phyloP scores from a whole-genome alignment of 2,113 vertebrate genomes.

The Gymnocephalus cernua region DNA sequence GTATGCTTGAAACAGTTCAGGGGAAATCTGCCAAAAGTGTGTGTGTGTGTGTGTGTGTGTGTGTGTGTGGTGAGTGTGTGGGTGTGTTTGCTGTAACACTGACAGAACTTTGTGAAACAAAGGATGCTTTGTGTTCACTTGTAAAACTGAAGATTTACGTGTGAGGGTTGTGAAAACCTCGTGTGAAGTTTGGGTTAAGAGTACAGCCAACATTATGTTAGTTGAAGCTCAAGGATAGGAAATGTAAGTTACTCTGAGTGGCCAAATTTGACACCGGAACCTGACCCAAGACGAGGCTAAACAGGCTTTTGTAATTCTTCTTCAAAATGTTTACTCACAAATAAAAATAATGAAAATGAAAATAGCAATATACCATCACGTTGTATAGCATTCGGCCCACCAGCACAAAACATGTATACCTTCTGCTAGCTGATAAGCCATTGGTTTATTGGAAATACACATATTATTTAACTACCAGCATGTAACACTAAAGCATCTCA shows the following conservation, averaged over 20 bases:
- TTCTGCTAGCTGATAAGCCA: not conserved
- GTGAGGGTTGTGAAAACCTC: conserved; percentile 5
- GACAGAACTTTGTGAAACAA: conserved; percentile 8
- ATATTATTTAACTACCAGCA: not conserved
- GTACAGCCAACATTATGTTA: not conserved
- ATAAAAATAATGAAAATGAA: not conserved
- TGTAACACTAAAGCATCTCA: not conserved
- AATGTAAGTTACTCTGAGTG: not conserved
- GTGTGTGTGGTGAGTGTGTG: not conserved
- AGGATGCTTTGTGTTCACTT: conserved; percentile 11
- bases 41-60: not conserved
- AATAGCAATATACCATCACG: not conserved
- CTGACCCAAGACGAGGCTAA: not conserved
- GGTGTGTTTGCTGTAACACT: not conserved
- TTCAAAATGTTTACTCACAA: not conserved
- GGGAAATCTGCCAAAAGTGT: conserved; percentile 20
- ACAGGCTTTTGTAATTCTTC: too few relatives aligned
- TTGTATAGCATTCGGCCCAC: not conserved
- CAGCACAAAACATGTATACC: not conserved
- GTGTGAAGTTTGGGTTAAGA: not conserved
- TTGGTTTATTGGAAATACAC: not conserved
- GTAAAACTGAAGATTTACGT: conserved; percentile 17
- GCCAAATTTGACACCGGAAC: not conserved
- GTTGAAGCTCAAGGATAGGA: not conserved
- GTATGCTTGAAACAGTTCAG: conserved; percentile 18